Conservation (phyloP, 2,888 invertebrate species). For the Ommatoiulus sabulosus region DNA sequence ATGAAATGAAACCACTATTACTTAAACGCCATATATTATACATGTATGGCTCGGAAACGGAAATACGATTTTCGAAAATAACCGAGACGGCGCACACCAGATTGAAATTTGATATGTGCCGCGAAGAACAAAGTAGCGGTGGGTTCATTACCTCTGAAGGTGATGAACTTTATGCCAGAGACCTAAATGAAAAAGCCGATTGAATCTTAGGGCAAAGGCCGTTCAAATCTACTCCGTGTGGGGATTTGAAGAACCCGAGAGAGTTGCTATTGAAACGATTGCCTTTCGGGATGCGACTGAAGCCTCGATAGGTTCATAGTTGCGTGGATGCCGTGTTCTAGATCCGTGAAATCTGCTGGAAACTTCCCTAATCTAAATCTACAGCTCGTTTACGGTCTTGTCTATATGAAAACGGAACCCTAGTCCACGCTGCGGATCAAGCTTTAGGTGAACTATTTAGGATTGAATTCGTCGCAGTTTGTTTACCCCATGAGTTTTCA, state of each 20-base stretch:
- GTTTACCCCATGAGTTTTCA: too few relatives aligned
- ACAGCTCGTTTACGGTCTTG: too few relatives aligned
- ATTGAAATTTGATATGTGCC: slow-evolving; percentile 31
- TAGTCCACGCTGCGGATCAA: too few relatives aligned
- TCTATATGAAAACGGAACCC: too few relatives aligned
- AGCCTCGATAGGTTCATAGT: too few relatives aligned
- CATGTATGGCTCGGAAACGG: neutral
- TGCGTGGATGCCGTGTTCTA: too few relatives aligned
- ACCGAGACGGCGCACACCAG: neutral
- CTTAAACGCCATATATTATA: slow-evolving; percentile 29
- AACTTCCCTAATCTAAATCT: too few relatives aligned
- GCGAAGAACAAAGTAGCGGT: slow-evolving; percentile 9
- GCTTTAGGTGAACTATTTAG: too few relatives aligned
- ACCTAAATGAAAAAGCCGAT: neutral
- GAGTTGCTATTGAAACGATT: too few relatives aligned
- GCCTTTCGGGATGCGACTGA: too few relatives aligned
- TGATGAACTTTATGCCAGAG: neutral
- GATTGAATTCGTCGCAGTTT: too few relatives aligned
- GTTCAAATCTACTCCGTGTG: neutral
- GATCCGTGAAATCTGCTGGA: too few relatives aligned
- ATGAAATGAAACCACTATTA: slow-evolving; percentile 43
- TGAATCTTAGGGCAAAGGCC: neutral
- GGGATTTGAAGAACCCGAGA: neutral
- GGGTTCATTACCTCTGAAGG: neutral
- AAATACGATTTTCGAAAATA: slow-evolving; percentile 40